phyloP scores from a whole-genome alignment of 2,797 vertebrate genomes.

The Acanthopagrus latus region DNA sequence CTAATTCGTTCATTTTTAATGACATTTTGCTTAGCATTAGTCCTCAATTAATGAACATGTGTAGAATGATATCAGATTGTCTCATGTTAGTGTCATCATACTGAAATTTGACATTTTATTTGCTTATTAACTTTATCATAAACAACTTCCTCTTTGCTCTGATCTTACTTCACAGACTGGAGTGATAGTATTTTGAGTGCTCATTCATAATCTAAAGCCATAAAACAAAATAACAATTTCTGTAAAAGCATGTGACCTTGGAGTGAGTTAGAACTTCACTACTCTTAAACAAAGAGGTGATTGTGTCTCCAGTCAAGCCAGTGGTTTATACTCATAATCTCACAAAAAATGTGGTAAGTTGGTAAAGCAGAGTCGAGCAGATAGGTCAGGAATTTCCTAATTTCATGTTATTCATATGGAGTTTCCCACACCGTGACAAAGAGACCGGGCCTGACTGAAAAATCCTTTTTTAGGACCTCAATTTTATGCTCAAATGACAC shows the following conservation, averaged over 20 bases:
- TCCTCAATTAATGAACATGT: too few relatives aligned
- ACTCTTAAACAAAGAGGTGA: slow-evolving; percentile 36
- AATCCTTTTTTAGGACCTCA: neutral
- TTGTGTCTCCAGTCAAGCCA: slow-evolving; percentile 8
- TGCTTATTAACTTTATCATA: too few relatives aligned
- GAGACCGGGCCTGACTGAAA: neutral
- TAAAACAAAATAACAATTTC: neutral
- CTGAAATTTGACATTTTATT: too few relatives aligned
- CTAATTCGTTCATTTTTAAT: too few relatives aligned
- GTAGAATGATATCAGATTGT: too few relatives aligned
- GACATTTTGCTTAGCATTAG: too few relatives aligned
- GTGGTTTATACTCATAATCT: slow-evolving; percentile 43
- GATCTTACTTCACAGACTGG: too few relatives aligned
- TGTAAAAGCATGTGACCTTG: neutral
- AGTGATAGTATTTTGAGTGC: too few relatives aligned
- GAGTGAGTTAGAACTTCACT: neutral
- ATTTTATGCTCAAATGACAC: neutral
- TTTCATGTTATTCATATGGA: neutral
- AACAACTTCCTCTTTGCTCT: too few relatives aligned
- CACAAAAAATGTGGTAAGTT: slow-evolving; percentile 2
- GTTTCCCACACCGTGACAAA: neutral
- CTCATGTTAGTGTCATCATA: too few relatives aligned
- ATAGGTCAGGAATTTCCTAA: neutral
- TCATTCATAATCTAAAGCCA: too few relatives aligned
- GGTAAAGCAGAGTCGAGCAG: neutral